Conservation (phyloP, 1,140 invertebrate species). For the Lithobius niger region DNA sequence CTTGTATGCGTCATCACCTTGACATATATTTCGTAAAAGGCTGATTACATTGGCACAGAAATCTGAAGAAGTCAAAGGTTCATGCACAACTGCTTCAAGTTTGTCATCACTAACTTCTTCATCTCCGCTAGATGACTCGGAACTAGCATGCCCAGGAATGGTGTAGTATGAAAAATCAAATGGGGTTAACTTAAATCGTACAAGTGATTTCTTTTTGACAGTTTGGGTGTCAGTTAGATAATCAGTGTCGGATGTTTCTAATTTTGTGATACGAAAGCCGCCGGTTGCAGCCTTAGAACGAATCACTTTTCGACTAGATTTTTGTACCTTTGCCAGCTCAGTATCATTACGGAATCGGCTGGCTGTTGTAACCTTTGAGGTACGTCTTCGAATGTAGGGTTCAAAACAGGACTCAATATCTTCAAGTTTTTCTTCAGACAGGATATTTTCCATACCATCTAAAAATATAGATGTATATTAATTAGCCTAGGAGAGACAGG, state of each 20-base stretch:
- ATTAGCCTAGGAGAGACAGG: too few relatives aligned
- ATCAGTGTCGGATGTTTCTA: not conserved
- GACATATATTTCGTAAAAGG: not conserved
- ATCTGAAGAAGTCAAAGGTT: not conserved
- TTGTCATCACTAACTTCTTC: not conserved
- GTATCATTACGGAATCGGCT: too few relatives aligned
- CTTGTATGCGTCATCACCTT: not conserved
- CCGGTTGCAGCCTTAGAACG: too few relatives aligned
- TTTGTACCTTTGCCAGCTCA: too few relatives aligned
- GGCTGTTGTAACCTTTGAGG: too few relatives aligned
- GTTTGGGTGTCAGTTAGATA: not conserved
- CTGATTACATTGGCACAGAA: not conserved
- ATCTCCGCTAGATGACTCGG: not conserved
- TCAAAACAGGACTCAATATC: too few relatives aligned
- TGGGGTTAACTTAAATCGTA: not conserved
- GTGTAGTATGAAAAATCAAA: not conserved
- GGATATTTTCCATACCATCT: too few relatives aligned
- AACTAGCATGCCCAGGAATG: not conserved
- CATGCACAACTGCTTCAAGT: not conserved
- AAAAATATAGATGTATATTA: too few relatives aligned
- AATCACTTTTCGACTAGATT: too few relatives aligned
- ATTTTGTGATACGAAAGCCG: not conserved
- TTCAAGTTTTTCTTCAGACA: too few relatives aligned
- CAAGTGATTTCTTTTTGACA: not conserved
- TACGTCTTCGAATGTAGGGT: too few relatives aligned